phyloP scores from a whole-genome alignment of 2,113 vertebrate species.

The Callaeas wilsoni region DNA sequence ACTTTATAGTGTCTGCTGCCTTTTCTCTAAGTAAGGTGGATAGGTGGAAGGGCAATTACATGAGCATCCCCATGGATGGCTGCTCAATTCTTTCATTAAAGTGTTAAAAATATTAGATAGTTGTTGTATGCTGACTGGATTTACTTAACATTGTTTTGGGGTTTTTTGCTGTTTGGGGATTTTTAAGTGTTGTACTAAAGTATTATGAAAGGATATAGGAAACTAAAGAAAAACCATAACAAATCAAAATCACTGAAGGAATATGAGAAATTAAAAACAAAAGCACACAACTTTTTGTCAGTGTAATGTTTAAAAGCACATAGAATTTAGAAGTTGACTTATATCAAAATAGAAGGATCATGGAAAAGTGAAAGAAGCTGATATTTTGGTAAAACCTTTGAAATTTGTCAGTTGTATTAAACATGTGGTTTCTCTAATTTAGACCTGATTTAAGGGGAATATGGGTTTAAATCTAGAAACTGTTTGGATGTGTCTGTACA shows the following conservation, averaged over 20 bases:
- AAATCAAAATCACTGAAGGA: neutral
- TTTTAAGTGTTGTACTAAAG: neutral
- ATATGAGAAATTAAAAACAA: neutral
- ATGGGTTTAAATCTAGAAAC: neutral
- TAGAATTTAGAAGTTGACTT: neutral
- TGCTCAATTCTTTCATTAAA: neutral
- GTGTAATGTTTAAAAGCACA: neutral
- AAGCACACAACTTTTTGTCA: neutral
- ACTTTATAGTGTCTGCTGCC: neutral
- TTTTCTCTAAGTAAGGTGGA: neutral
- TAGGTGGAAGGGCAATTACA: neutral
- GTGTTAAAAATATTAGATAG: neutral
- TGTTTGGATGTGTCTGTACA: neutral
- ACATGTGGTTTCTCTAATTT: neutral
- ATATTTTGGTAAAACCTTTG: neutral
- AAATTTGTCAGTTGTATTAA: neutral
- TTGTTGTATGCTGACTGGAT: neutral
- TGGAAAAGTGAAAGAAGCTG: neutral
- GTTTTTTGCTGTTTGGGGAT: rapidly evolving
- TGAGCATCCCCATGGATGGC: neutral
- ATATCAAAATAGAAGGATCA: neutral
- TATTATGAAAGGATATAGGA: neutral
- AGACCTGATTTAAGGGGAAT: neutral
- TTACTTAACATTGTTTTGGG: neutral
- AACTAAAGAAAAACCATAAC: neutral